Percentiles rank a stretch among this genome's conserved stretches.
Evolutionary conservation across 2,888 invertebrate species (phyloP).

Genomic region (Tiliacea citrago): DNA sequence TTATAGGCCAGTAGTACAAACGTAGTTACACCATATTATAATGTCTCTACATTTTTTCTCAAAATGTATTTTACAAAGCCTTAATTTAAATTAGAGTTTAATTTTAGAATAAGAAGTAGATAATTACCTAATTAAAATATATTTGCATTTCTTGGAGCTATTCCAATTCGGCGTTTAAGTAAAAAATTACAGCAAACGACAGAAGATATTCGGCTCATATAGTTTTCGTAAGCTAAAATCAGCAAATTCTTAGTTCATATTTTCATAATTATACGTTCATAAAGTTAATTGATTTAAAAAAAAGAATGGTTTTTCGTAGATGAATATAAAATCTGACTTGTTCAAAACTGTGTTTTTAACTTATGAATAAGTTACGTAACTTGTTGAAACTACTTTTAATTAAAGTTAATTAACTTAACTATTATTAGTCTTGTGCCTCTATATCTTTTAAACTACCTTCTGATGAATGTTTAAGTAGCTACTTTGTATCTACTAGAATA

Average conservation of each 20-base stretch:
- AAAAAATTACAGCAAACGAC: not conserved
- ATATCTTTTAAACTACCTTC: constrained; percentile 17
- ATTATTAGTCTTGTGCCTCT: constrained; percentile 21
- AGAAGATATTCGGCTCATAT: not conserved
- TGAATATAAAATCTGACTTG: not conserved
- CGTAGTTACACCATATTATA: not conserved
- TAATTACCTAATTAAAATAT: not conserved
- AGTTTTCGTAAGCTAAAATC: no score
- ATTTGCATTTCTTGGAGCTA: not conserved
- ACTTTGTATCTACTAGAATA: constrained; percentile 41
- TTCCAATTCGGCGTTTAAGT: not conserved
- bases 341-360: constrained; percentile 1
- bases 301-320: not conserved
- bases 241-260: not conserved
- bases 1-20: not conserved
- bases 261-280: not conserved
- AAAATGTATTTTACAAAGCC: not conserved
- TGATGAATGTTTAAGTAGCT: constrained; percentile 34
- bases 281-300: not conserved
- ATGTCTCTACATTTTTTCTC: not conserved
- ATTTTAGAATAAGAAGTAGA: not conserved
- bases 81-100: not conserved
- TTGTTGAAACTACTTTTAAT: constrained; percentile 1
- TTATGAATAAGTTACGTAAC: not conserved
- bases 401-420: constrained; percentile 23